Percentiles rank a stretch among this genome's conserved stretches.
phyloP scores from a whole-genome alignment of 2,888 invertebrate species.

The Caenorhabditis sp. region DNA sequence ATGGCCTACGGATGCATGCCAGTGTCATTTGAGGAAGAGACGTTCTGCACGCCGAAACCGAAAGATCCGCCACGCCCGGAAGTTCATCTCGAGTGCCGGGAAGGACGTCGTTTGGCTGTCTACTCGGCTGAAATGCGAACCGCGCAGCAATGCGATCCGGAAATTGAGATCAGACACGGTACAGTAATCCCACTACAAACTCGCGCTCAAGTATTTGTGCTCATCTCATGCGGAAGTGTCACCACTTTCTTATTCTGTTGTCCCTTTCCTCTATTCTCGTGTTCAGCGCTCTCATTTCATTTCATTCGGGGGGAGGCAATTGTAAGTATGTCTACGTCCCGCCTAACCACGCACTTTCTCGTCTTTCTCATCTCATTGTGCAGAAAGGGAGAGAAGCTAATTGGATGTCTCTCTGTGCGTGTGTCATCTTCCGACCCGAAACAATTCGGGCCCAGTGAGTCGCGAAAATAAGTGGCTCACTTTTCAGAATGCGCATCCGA shows the following conservation, averaged over 20 bases:
- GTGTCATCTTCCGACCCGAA: neutral
- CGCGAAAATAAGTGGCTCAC: neutral
- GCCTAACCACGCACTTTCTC: neutral
- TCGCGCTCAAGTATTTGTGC: neutral
- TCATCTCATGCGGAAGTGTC: neutral
- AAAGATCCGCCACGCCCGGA: constrained; percentile 82
- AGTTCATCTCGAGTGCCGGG: constrained; percentile 87
- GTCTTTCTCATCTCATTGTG: neutral
- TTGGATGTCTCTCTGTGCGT: constrained; percentile 1
- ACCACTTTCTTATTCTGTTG: constrained; percentile 9
- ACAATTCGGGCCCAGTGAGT: neutral
- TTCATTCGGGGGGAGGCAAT: constrained; percentile 1
- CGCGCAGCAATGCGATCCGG: constrained; percentile 28
- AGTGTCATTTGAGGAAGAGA: constrained; percentile 94
- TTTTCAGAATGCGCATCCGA: constrained; percentile 74
- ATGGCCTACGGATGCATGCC: constrained; percentile 97
- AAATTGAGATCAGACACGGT: constrained; percentile 27
- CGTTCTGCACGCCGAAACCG: constrained; percentile 88
- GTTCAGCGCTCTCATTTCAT: constrained; percentile 2
- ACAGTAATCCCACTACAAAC: neutral
- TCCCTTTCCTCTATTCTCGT: constrained; percentile 2
- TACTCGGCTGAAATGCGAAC: constrained; percentile 85
- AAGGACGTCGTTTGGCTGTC: constrained; percentile 90
- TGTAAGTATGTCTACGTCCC: constrained; percentile 2
- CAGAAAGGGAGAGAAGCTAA: neutral